Conservation (phyloP, 2,797 vertebrate genomes). For the Notamacropus eugenii region DNA sequence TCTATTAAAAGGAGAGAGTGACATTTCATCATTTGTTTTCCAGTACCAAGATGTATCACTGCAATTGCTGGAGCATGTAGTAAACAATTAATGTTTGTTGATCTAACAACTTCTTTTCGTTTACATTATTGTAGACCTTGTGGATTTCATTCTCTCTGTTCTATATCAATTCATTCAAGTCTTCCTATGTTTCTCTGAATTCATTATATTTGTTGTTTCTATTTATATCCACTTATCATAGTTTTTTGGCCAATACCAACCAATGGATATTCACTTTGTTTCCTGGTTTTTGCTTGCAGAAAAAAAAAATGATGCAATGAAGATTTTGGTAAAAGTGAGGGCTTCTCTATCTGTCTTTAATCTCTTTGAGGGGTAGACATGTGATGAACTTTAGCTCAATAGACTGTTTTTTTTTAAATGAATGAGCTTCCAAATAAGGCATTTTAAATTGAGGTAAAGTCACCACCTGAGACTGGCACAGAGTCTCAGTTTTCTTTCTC, state of each 20-base stretch:
- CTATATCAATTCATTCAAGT: neutral
- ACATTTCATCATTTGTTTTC: neutral
- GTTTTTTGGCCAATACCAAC: neutral
- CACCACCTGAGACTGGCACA: neutral
- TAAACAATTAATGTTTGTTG: neutral
- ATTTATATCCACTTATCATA: neutral
- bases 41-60: neutral
- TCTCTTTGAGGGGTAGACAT: neutral
- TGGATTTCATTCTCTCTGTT: neutral
- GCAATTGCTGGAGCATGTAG: neutral
- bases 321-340: neutral
- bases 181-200: neutral
- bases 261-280: neutral
- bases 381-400: neutral
- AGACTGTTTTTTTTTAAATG: neutral
- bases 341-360: neutral
- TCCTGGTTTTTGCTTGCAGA: neutral
- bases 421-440: neutral
- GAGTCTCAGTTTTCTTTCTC: no score
- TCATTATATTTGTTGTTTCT: neutral
- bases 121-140: neutral
- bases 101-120: neutral
- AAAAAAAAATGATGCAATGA: neutral
- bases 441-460: conserved; percentile 31
- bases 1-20: neutral